Evolutionary conservation across 2,113 vertebrate species (phyloP), one percentile per base, ranked within the genome.

Genomic region (Pygoscelis antarcticus): DNA sequence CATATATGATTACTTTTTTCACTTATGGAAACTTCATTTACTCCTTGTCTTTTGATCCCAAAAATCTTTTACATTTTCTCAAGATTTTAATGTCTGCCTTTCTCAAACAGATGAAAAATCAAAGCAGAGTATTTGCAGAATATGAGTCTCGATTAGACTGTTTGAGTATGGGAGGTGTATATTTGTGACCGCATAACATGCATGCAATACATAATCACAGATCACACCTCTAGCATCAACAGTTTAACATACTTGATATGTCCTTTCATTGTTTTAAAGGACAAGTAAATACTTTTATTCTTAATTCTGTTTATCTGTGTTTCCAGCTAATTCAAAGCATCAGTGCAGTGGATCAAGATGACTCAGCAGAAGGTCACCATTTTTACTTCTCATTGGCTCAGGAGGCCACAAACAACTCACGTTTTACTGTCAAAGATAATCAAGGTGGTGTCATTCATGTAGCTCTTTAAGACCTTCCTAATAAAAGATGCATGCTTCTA

Each of bases 401-500:
- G 4, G 98, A 99, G 47, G 97, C 96, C 46, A 80, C 84, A 97
- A 99, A 98, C 90, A 98, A 98, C 87, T 99, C 99, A 29, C 97
- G 98, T 97, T 99, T 99, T 98, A 98, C 97, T 22, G 95, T 99
- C 72, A 98, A 97, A 96, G 99, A 99, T 97, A 99, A 99, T 97
- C 97, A 98, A 99, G 99, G 99, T 99, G 91, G 34, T 65, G 64
- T 44, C 17, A 65, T 44, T 94, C 10, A 21, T 44, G 10, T 20
- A 57, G 19, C 8, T 57, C 29, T 96, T 93, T 62, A 78, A 70
- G 38, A 44, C 5, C 10, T 49, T 68, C 17, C 34, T 69, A 51
- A 55, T n/a, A 18, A 49, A 86, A 66, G 4, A 49, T 27, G 6
- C 13, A 40, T 84, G 32, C 16, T 70, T 96, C 72, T 49, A 83